Evolutionary conservation across 2,797 vertebrate species (phyloP).

Genomic region (Takifugu ocellatus): DNA sequence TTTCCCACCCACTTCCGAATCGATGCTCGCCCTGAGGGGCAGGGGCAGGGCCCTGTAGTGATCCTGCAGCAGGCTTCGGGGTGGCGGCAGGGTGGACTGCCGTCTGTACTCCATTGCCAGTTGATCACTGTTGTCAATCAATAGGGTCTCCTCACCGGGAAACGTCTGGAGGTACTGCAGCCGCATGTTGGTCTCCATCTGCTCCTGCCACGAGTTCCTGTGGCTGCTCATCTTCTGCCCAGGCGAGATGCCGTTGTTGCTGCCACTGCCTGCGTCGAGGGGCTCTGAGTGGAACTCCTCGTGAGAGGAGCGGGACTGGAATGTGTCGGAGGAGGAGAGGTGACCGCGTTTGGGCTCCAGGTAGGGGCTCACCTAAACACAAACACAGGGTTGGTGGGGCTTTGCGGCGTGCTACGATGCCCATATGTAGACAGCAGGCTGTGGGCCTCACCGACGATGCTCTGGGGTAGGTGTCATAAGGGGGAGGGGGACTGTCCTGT

Average conservation of each 20-base stretch:
- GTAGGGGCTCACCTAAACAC: conserved; percentile 84
- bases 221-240: conserved; percentile 86
- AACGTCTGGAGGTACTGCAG: conserved; percentile 96
- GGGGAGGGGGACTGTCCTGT: conserved; percentile 96
- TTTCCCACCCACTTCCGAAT: conserved; percentile 78
- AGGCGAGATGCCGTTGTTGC: conserved; percentile 78
- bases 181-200: conserved; percentile 90
- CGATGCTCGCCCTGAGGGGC: conserved; percentile 72
- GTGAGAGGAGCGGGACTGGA: conserved; percentile 92
- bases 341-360: conserved; percentile 92
- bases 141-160: conserved; percentile 86
- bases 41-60: conserved; percentile 85
- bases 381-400: conserved; percentile 6
- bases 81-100: conserved; percentile 91
- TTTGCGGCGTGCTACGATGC: neutral
- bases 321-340: conserved; percentile 92
- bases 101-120: conserved; percentile 88
- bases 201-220: conserved; percentile 95
- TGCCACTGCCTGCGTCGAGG: conserved; percentile 70
- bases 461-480: conserved; percentile 94
- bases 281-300: conserved; percentile 88
- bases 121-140: conserved; percentile 74
- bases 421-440: conserved; percentile 4
- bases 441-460: conserved; percentile 86
- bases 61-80: conserved; percentile 88